Conservation (phyloP, 92 coral and sea anemone genomes). For the Plumapathes pennacea region DNA sequence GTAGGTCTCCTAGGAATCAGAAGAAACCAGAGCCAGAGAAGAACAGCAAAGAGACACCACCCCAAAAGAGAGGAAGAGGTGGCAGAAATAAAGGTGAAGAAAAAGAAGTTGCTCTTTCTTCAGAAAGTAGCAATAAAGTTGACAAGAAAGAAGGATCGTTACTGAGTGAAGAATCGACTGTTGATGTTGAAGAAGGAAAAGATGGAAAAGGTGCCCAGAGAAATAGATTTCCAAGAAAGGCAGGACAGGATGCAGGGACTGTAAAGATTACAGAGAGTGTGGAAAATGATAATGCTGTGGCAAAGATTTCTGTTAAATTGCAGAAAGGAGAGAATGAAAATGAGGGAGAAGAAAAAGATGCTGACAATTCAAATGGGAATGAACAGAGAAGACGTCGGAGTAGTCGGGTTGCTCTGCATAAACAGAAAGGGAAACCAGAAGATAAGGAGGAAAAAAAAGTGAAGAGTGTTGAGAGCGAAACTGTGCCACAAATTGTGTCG, state of each 20-base stretch:
- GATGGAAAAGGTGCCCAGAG: background rate
- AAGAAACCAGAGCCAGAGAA: too few species aligned
- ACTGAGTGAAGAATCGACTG: background rate
- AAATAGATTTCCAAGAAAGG: background rate
- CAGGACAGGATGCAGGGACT: background rate
- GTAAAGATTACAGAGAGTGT: slow-evolving; percentile 13
- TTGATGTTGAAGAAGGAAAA: background rate
- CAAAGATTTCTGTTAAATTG: background rate
- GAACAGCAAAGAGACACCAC: too few species aligned
- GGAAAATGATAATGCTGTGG: slow-evolving; percentile 16
- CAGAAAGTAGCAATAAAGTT: background rate
- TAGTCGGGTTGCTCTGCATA: too few species aligned
- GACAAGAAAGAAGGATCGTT: background rate
- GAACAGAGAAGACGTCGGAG: slow-evolving; percentile 3
- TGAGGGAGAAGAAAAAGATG: slow-evolving; percentile 12
- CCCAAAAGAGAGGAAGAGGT: slow-evolving; percentile 22
- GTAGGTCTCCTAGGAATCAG: slow-evolving; percentile 80
- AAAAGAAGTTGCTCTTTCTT: background rate
- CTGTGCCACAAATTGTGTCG: background rate
- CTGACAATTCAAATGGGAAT: too few species aligned
- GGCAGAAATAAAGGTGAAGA: slow-evolving; percentile 3
- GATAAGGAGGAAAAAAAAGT: slow-evolving; percentile 2
- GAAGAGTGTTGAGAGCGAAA: slow-evolving; percentile 2
- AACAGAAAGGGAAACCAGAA: slow-evolving; percentile 3
- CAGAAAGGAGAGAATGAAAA: slow-evolving; percentile 1